phyloP scores from a whole-genome alignment of 2,888 invertebrate species.

The Amphimallon solstitiale region DNA sequence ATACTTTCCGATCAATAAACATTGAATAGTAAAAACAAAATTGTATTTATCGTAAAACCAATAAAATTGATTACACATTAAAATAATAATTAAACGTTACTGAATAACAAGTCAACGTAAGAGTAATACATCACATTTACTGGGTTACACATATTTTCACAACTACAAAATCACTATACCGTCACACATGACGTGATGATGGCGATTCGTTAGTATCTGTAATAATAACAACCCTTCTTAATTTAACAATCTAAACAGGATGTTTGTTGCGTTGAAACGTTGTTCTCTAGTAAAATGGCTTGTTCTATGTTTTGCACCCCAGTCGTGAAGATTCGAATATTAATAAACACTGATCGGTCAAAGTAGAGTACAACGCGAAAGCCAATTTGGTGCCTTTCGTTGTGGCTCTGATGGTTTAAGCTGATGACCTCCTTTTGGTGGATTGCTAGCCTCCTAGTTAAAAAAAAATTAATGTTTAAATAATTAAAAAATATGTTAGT shows the following conservation, averaged over 20 bases:
- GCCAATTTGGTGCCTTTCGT: slow-evolving; percentile 86
- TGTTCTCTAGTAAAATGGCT: slow-evolving; percentile 11
- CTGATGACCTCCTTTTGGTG: slow-evolving; percentile 85
- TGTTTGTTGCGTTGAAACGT: slow-evolving; percentile 27
- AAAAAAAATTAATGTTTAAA: slow-evolving; percentile 16
- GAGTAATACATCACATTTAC: slow-evolving; percentile 38
- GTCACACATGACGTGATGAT: not conserved
- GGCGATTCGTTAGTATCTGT: not conserved
- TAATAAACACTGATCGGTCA: slow-evolving; percentile 70
- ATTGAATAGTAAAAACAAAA: slow-evolving; percentile 14
- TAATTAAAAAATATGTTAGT: too few relatives aligned
- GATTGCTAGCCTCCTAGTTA: slow-evolving; percentile 87
- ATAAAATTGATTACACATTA: slow-evolving; percentile 34
- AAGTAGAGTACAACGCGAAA: slow-evolving; percentile 87
- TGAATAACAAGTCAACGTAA: slow-evolving; percentile 29
- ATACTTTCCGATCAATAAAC: not conserved
- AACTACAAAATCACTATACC: slow-evolving; percentile 31
- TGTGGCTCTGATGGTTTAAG: slow-evolving; percentile 81
- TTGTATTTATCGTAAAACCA: slow-evolving; percentile 25
- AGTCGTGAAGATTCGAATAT: slow-evolving; percentile 32
- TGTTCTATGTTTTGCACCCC: slow-evolving; percentile 28
- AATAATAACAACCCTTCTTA: not conserved
- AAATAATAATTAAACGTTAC: slow-evolving; percentile 11
- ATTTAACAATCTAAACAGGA: slow-evolving; percentile 2
- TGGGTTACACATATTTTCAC: slow-evolving; percentile 39